These are phyloP conservation scores for Apeira syringaria DNA, from an alignment of 2,888 invertebrate genomes.

Conservation along the genomic window DNA sequence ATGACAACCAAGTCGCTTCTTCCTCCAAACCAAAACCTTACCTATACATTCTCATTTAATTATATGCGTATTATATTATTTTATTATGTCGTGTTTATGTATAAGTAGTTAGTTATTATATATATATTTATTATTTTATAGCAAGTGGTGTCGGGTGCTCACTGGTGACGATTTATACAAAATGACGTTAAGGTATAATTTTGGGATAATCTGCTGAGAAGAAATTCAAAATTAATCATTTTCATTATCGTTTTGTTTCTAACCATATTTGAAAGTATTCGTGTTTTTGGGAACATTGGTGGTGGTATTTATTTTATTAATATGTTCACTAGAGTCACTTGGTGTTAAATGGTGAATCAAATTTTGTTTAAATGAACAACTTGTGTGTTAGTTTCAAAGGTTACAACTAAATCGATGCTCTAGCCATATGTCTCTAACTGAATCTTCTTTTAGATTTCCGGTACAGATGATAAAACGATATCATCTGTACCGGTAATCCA, in stretches of 20 bases:
- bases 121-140: constrained; percentile 57
- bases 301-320: constrained; percentile 23
- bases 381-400: too few relatives aligned
- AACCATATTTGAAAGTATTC: constrained; percentile 31
- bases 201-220: constrained; percentile 30
- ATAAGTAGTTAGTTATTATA: constrained; percentile 28
- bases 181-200: constrained; percentile 88
- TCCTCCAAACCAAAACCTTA: background rate
- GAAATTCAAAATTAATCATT: constrained; percentile 28
- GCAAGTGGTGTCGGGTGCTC: constrained; percentile 83
- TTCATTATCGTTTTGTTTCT: constrained; percentile 21
- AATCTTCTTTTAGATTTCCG: too few relatives aligned
- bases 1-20: too few relatives aligned
- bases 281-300: constrained; percentile 35
- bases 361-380: too few relatives aligned
- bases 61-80: background rate
- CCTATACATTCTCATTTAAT: too few relatives aligned
- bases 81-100: constrained; percentile 1
- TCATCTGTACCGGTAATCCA: too few relatives aligned
- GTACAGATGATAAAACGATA: too few relatives aligned
- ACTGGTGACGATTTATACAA: constrained; percentile 90
- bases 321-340: background rate
- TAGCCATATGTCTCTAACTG: too few relatives aligned
- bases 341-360: too few relatives aligned
- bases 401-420: too few relatives aligned